Evolutionary conservation across 2,113 vertebrate species (phyloP).

Genomic region (Lanius collurio): DNA sequence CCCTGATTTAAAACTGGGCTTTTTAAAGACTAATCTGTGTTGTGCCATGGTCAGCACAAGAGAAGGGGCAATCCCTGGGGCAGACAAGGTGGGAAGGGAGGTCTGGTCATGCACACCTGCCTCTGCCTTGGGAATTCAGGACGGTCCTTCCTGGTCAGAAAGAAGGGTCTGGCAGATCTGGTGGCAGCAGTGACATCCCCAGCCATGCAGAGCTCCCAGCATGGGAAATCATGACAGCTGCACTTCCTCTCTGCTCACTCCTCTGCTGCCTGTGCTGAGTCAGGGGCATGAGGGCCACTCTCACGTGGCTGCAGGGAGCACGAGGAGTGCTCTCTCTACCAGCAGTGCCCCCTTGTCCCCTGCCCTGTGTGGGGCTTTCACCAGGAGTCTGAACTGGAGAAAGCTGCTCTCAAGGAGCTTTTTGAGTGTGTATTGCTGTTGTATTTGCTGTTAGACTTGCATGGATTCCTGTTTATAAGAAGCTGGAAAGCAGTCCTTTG

Average conservation of each 20-base stretch:
- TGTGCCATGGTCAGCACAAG: accelerated
- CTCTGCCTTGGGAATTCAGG: neutral
- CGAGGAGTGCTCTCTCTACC: neutral
- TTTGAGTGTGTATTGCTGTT: neutral
- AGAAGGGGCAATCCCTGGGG: neutral
- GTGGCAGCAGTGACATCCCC: neutral
- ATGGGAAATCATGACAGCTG: accelerated
- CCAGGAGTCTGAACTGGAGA: neutral
- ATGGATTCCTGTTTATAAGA: neutral
- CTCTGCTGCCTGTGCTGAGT: neutral
- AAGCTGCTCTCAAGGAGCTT: neutral
- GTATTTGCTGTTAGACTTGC: neutral
- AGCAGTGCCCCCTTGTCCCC: neutral
- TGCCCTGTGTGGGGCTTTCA: neutral
- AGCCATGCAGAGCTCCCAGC: accelerated
- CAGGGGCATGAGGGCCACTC: neutral
- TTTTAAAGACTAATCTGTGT: neutral
- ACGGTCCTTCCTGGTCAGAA: neutral
- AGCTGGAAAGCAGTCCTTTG: neutral
- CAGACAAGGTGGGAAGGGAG: neutral
- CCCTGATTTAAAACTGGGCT: neutral
- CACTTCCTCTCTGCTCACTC: neutral
- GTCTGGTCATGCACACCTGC: accelerated
- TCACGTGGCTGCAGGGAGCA: neutral
- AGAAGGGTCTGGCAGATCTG: neutral